Evolutionary conservation across 2,113 vertebrate species (phyloP).

Genomic region (Takifugu bimaculatus): DNA sequence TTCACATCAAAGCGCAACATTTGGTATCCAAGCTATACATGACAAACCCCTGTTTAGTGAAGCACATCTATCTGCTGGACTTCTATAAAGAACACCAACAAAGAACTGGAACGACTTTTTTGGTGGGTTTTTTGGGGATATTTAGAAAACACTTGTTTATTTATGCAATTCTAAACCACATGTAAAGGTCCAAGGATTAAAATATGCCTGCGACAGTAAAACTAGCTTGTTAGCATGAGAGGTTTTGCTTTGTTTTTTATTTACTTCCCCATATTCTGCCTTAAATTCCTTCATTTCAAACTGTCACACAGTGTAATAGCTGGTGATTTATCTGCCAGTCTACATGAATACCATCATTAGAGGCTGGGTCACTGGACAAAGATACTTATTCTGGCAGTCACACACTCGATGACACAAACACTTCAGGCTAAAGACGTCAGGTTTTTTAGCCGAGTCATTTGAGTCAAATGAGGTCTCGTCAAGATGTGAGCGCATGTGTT

Average conservation of each 20-base stretch:
- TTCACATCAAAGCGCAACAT: conserved; percentile 48
- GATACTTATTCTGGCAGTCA: background rate
- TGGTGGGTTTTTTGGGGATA: background rate
- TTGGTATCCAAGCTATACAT: conserved; percentile 20
- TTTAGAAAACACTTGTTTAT: background rate
- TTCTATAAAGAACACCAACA: no score
- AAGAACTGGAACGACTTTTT: background rate
- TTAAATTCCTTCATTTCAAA: background rate
- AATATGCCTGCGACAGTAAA: no score
- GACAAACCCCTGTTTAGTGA: conserved; percentile 38
- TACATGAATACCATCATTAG: conserved; percentile 13
- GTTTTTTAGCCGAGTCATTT: conserved; percentile 34
- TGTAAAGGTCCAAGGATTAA: background rate
- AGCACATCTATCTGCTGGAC: conserved; percentile 12
- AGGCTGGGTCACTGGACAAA: background rate
- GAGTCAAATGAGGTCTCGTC: conserved; percentile 25
- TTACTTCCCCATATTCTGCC: background rate
- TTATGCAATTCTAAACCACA: background rate
- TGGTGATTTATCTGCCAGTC: conserved; percentile 12
- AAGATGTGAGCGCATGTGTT: background rate
- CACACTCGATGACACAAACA: conserved; percentile 6
- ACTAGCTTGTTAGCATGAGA: no score
- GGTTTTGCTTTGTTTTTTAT: background rate
- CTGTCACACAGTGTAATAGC: background rate
- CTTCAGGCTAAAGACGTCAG: conserved; percentile 30